Percentiles rank a stretch among this genome's conserved stretches.
Evolutionary conservation across 2,113 vertebrate species (phyloP).

Genomic region (Trematomus loennbergii): DNA sequence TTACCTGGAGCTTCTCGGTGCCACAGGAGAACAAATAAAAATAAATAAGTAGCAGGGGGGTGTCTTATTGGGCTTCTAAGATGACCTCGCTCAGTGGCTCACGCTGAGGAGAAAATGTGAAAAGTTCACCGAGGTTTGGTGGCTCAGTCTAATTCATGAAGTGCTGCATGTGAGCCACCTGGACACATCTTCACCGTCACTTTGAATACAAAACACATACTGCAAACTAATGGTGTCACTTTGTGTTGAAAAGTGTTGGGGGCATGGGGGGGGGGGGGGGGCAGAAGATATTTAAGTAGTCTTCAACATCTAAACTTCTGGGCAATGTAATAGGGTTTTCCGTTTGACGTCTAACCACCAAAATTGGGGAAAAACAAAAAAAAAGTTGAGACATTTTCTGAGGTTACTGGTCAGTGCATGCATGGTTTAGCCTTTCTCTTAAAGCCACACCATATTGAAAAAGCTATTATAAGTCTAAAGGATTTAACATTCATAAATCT

Average conservation of each 20-base stretch:
- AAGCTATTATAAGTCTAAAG: too few species aligned
- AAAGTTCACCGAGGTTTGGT: slow-evolving; percentile 73
- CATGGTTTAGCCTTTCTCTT: too few species aligned
- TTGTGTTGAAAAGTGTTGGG: neutral
- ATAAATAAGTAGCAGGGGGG: slow-evolving; percentile 79
- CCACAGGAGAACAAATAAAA: slow-evolving; percentile 74
- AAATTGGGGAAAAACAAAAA: too few species aligned
- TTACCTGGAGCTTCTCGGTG: slow-evolving; percentile 68
- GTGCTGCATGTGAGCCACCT: slow-evolving; percentile 25
- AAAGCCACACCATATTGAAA: too few species aligned
- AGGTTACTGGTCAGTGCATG: too few species aligned
- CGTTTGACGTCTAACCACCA: too few species aligned
- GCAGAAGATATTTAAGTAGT: too few species aligned
- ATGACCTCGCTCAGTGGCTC: slow-evolving; percentile 64
- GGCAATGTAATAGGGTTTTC: too few species aligned
- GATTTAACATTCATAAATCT: too few species aligned
- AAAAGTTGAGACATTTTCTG: too few species aligned
- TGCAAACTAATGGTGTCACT: neutral
- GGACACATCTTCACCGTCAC: neutral
- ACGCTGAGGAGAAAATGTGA: slow-evolving; percentile 83
- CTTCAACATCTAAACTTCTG: too few species aligned
- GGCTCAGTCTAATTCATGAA: slow-evolving; percentile 9
- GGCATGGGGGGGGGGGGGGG: too few species aligned
- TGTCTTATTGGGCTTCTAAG: slow-evolving; percentile 64
- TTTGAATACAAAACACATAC: neutral